Evolutionary conservation across 2,888 invertebrate genomes (phyloP), one percentile per base, ranked within the genome.

Genomic region (Alviniconcha strummeri): DNA sequence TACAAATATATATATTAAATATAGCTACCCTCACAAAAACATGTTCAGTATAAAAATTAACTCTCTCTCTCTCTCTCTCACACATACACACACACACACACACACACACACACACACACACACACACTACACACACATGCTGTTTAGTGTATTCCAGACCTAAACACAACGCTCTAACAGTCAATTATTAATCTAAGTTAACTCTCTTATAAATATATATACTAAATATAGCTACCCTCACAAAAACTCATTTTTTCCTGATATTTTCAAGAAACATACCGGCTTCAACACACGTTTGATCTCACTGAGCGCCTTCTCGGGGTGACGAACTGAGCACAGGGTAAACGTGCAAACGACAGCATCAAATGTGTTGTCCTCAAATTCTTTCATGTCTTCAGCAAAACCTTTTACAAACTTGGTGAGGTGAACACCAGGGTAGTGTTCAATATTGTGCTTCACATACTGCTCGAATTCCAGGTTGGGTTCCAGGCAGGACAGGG

Each of bases 331-430:
- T 4, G 90, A 88, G 81, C 93, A 93, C 19, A 93, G 83, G 5
- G 92, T 91, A 6, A 91, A 81, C 7, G 92, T 91, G 77, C 88
- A 89, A 0, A 92, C 89, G 1, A 92, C 92, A 67, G 89, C 91
- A 87, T 93, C 93, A 82, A 90, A 89, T 69, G 86, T 87, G 36
- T 88, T 84, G 82, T 88, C 88, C 9, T 86, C 86, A 56, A 92
- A 81, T 4, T 83, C 83, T 15, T 82, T 79, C 89, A 93, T 89
- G 56, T 91, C 87, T 85, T 93, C 93, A 7, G 90, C 93, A 81
- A 78, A 85, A n/a, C 88, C 79, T 64, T 72, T 83, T 3, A 90
- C 83, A 83, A 90, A 89, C 17, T 87, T 84, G 19, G 86, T 85
- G 56, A 91, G 80, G 7, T 87, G 85, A 4, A 92, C 84, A 54